These are phyloP conservation scores for Hydropotes inermis DNA, from an alignment of 2,113 vertebrate genomes.

Conservation along the genomic window DNA sequence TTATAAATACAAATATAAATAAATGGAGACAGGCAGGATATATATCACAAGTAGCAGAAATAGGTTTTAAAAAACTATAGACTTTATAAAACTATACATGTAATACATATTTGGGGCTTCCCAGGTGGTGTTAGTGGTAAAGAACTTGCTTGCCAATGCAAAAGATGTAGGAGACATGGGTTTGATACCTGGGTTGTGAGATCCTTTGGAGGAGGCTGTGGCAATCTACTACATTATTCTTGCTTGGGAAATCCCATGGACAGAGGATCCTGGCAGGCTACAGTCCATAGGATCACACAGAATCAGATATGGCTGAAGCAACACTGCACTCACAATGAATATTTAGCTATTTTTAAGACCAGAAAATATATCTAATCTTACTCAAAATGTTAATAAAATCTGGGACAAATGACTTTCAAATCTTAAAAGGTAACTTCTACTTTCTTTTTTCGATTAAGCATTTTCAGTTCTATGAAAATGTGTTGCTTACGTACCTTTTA, in stretches of 20 bases:
- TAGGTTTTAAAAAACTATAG: neutral
- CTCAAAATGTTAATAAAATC: neutral
- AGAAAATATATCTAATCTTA: neutral
- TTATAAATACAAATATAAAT: neutral
- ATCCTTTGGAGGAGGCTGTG: too few relatives aligned
- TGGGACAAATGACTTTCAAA: neutral
- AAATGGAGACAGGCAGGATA: neutral
- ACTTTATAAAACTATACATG: neutral
- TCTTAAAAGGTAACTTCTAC: neutral
- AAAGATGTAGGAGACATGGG: too few relatives aligned
- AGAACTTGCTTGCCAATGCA: too few relatives aligned
- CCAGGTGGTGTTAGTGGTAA: too few relatives aligned
- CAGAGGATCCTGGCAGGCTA: too few relatives aligned
- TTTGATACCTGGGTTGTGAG: too few relatives aligned
- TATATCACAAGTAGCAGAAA: neutral
- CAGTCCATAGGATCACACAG: too few relatives aligned
- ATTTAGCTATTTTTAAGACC: neutral
- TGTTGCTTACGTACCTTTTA: neutral
- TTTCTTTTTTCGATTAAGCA: constrained; percentile 4
- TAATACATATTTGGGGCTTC: neutral
- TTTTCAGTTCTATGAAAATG: neutral
- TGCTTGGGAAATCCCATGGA: too few relatives aligned
- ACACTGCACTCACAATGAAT: neutral
- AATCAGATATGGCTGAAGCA: neutral
- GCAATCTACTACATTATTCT: too few relatives aligned